These are phyloP conservation scores for Stichodactyla helianthus DNA, from an alignment of 64 coral and sea anemone species.

Conservation along the genomic window DNA sequence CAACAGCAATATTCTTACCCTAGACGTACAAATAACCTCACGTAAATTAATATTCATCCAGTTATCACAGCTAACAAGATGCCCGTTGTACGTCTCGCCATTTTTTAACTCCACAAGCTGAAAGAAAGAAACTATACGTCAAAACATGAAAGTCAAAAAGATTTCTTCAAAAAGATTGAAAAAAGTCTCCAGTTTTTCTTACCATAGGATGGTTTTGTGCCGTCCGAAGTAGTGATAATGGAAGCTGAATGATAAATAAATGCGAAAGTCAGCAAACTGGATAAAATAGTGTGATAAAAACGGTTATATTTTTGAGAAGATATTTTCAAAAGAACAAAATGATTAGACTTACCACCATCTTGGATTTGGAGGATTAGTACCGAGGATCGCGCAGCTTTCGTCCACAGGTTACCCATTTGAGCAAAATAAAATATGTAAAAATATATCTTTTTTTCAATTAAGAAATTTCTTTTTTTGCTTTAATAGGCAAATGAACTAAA, in stretches of 20 bases:
- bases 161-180: background rate
- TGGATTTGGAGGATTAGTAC: conserved; percentile 38
- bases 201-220: conserved; percentile 99
- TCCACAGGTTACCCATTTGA: background rate
- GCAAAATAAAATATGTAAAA: too few relatives aligned
- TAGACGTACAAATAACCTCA: conserved; percentile 98
- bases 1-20: conserved; percentile 43
- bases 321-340: background rate
- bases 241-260: conserved; percentile 58
- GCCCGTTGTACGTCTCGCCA: conserved; percentile 99
- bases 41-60: conserved; percentile 99
- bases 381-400: background rate
- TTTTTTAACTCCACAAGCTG: conserved; percentile 98
- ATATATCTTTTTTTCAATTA: too few relatives aligned
- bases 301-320: background rate
- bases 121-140: background rate
- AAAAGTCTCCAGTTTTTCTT: conserved; percentile 6
- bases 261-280: background rate
- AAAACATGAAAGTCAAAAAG: background rate
- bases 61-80: conserved; percentile 99
- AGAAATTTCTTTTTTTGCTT: too few relatives aligned
- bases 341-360: conserved; percentile 90
- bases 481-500: too few relatives aligned
- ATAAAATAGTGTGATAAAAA: background rate
- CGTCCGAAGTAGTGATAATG: conserved; percentile 85